A percentile compares a stretch with the other conserved stretches of the same genome.
phyloP scores from a whole-genome alignment of 2,888 invertebrate species.

The Orchesellides sinensis region DNA sequence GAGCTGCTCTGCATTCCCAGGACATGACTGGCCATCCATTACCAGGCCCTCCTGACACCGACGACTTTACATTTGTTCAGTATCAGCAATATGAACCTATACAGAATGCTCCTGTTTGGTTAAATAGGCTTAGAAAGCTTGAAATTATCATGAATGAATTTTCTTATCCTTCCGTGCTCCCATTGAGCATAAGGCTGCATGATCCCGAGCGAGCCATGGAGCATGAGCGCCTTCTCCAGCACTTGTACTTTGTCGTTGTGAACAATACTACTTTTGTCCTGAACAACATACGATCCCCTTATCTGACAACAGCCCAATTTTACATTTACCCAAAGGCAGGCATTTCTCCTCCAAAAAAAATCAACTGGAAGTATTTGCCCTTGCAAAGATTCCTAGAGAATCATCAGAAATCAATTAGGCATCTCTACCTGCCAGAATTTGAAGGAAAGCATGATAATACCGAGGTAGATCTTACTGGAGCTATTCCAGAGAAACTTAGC shows the following conservation, averaged over 20 bases:
- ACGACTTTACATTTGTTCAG: neutral
- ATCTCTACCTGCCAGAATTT: constrained; percentile 61
- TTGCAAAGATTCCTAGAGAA: constrained; percentile 49
- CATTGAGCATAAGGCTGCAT: constrained; percentile 31
- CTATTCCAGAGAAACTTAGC: constrained; percentile 27
- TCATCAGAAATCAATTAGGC: constrained; percentile 34
- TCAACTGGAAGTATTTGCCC: constrained; percentile 59
- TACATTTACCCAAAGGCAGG: constrained; percentile 58
- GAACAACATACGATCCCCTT: constrained; percentile 11
- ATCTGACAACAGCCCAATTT: constrained; percentile 12
- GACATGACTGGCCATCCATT: constrained; percentile 24
- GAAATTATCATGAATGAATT: constrained; percentile 59
- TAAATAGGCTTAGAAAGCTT: constrained; percentile 32
- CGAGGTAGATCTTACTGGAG: neutral
- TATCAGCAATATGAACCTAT: neutral
- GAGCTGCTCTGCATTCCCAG: constrained; percentile 31
- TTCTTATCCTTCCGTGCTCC: constrained; percentile 44
- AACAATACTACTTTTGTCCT: constrained; percentile 48
- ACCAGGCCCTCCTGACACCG: neutral
- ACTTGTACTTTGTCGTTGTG: constrained; percentile 26
- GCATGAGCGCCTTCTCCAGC: constrained; percentile 28
- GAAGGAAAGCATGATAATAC: constrained; percentile 47
- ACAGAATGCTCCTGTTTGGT: neutral
- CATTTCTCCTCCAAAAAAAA: constrained; percentile 11
- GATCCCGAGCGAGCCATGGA: constrained; percentile 39